Conservation (phyloP, 2,888 invertebrate genomes). For the Nomada ruficornis region DNA sequence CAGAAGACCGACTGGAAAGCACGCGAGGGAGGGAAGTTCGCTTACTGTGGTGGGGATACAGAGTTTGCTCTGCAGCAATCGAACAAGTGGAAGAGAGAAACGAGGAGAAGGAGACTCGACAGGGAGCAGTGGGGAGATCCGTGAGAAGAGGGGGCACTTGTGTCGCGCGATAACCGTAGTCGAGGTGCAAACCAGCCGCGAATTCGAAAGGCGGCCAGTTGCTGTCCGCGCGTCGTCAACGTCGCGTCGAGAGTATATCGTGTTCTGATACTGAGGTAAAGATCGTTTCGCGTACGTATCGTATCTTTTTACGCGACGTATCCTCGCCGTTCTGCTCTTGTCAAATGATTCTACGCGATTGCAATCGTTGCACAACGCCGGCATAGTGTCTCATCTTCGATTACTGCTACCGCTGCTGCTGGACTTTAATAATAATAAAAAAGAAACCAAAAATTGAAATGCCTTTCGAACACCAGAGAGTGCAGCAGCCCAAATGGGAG, state of each 20-base stretch:
- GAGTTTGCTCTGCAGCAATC: conserved; percentile 36
- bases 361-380: too few relatives aligned
- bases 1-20: conserved; percentile 60
- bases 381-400: neutral
- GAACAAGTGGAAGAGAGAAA: conserved; percentile 32
- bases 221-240: conserved; percentile 80
- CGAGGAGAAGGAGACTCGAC: conserved; percentile 26
- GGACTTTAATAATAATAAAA: neutral
- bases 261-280: conserved; percentile 57
- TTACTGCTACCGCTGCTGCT: too few relatives aligned
- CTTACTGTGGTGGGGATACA: conserved; percentile 53
- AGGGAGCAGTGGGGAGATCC: conserved; percentile 29
- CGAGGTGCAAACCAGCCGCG: conserved; percentile 82
- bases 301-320: neutral
- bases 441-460: neutral
- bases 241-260: conserved; percentile 68
- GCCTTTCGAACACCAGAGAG: conserved; percentile 23
- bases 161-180: conserved; percentile 79
- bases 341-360: conserved; percentile 4
- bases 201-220: conserved; percentile 82
- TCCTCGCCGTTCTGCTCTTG: neutral
- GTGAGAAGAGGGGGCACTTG: conserved; percentile 61
- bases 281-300: conserved; percentile 23
- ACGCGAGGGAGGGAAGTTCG: conserved; percentile 63
- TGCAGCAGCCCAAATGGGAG: neutral